Conservation (phyloP, 2,888 invertebrate species). For the Griposia aprilina region DNA sequence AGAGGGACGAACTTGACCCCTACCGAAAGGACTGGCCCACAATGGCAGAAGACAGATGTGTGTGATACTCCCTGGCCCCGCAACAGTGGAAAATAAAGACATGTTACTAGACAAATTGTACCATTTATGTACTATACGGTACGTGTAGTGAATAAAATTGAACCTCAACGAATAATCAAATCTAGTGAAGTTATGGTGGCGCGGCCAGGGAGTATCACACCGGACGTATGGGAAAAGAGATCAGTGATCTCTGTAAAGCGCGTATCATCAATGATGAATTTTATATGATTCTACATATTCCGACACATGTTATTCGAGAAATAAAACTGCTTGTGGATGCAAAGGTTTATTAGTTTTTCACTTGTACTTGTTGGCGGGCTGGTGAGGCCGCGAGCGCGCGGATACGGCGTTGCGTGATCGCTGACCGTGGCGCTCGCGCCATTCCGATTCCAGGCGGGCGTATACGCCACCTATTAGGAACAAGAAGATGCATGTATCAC, state of each 20-base stretch:
- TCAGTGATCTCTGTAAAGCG: too few species aligned
- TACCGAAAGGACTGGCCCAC: not conserved
- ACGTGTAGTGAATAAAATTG: too few species aligned
- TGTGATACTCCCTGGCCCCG: not conserved
- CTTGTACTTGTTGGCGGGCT: constrained; percentile 77
- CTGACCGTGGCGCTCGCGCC: constrained; percentile 91
- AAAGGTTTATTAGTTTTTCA: constrained; percentile 62
- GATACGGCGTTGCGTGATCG: constrained; percentile 73
- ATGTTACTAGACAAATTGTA: too few species aligned
- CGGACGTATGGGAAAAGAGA: not conserved
- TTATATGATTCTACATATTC: not conserved
- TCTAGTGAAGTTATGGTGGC: too few species aligned
- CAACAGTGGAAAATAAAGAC: too few species aligned
- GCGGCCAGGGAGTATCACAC: not conserved
- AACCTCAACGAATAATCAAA: too few species aligned
- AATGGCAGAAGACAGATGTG: not conserved
- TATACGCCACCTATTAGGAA: constrained; percentile 92
- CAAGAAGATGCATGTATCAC: not conserved
- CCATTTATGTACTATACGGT: too few species aligned
- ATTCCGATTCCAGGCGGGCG: constrained; percentile 94
- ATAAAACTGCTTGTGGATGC: constrained; percentile 1
- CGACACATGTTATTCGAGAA: not conserved
- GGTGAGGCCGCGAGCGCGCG: constrained; percentile 72
- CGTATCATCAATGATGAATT: not conserved
- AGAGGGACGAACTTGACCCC: too few species aligned